Evolutionary conservation across 30 jellyfish, hydroid and myxozoan species (phyloP), one percentile per base, ranked within the genome.

Genomic region (Kudoa iwatai): DNA sequence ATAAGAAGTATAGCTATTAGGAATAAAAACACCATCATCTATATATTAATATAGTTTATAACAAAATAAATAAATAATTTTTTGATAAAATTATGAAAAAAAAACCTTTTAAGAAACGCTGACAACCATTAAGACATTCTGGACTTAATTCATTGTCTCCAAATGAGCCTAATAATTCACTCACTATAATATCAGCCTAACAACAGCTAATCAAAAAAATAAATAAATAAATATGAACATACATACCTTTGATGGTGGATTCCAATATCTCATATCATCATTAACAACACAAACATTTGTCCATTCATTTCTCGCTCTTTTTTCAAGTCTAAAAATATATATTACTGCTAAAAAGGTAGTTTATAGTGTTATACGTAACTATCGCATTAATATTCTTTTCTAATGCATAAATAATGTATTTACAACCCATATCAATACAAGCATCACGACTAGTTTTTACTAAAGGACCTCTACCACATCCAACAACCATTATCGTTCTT

Each of bases 401-500:
- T 14, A 74, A 69, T 13, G 94, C 94, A 33, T 54, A 61, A 65
- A 74, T 43, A 39, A 59, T 61, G 18, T 59, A 81, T 50, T 51
- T 62, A 4, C 87, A 54, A 25, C 41, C 40, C 10, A 84, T 86
- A 31, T 57, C 83, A 35, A 41, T 56, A 4, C 87, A 87, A 3
- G 94, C 94, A 25, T 56, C 54, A 34, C 59, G 24, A 21, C 84
- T 51, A 20, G 83, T 71, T 41, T 86, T 49, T 0, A 74, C 87
- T 16, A 74, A 43, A 6, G 94, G 94, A n/a, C 94, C 94, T 45
- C 94, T 38, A 6, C 94, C 94, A 13, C 87, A 87, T 23, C 94
- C 94, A 34, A 74, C 87, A 14, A 74, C 87, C 94, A 74, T 61
- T 1, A 74, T 44, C 18, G 52, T 65, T 3, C 90, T 74, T 49